Evolutionary conservation across 2,888 invertebrate species (phyloP).

Genomic region (Caenorhabditis sinica): DNA sequence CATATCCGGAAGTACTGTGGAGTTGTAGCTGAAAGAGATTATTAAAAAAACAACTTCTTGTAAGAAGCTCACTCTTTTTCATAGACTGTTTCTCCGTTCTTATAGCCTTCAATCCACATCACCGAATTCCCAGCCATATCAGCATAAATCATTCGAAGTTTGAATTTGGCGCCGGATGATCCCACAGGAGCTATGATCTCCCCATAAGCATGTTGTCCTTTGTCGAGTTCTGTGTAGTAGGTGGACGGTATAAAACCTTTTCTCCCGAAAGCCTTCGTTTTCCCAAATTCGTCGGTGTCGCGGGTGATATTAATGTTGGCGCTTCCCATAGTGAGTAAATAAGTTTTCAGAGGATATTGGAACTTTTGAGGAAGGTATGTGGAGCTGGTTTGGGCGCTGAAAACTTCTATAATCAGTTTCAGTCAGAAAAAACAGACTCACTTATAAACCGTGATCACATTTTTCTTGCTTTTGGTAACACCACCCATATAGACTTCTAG

Average conservation of each 20-base stretch:
- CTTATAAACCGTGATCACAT: neutral
- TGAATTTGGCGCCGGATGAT: neutral
- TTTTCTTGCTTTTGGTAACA: neutral
- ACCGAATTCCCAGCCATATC: neutral
- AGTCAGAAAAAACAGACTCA: too few relatives aligned
- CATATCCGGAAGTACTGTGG: neutral
- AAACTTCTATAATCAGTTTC: too few relatives aligned
- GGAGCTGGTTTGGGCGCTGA: slow-evolving; percentile 5
- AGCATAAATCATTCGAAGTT: neutral
- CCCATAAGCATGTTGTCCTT: neutral
- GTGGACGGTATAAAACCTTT: slow-evolving; percentile 13
- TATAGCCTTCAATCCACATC: neutral
- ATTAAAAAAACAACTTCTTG: neutral
- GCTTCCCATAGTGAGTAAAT: neutral
- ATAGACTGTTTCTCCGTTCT: neutral
- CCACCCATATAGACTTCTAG: slow-evolving; percentile 6
- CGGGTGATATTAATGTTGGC: slow-evolving; percentile 1
- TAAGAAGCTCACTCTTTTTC: slow-evolving; percentile 4
- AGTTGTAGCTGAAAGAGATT: slow-evolving; percentile 5
- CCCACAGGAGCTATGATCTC: neutral
- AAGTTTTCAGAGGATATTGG: neutral
- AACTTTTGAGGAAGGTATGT: slow-evolving; percentile 5
- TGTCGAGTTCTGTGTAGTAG: neutral
- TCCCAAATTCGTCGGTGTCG: neutral
- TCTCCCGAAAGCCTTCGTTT: neutral